Percentiles rank a stretch among this genome's conserved stretches.
phyloP scores from a whole-genome alignment of 2,888 invertebrate genomes.

The Trachelus tabidus region DNA sequence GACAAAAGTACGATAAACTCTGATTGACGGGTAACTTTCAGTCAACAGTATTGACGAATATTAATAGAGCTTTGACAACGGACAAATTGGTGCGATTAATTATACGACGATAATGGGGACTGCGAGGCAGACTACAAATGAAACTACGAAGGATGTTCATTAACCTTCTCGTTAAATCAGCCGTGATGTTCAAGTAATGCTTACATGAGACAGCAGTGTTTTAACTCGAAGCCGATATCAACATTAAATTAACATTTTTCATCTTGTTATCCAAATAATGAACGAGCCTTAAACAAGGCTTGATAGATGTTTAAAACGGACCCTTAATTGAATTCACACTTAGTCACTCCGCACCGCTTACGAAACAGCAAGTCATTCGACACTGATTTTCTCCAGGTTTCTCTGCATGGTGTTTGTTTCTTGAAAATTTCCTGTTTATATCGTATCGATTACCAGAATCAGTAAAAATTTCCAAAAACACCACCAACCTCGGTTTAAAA shows the following conservation, averaged over 20 bases:
- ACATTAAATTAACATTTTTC: slow-evolving; percentile 51
- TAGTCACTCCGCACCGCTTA: slow-evolving; percentile 56
- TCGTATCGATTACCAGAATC: neutral
- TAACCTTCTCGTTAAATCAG: neutral
- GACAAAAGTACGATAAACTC: neutral
- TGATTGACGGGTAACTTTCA: neutral
- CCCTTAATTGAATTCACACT: slow-evolving; percentile 65
- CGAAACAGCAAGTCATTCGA: slow-evolving; percentile 59
- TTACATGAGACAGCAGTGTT: neutral
- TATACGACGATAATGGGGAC: neutral
- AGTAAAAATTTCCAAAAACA: neutral
- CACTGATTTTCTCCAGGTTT: slow-evolving; percentile 59
- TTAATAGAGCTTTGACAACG: neutral
- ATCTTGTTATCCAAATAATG: slow-evolving; percentile 59
- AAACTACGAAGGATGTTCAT: neutral
- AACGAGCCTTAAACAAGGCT: slow-evolving; percentile 59
- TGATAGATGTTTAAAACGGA: slow-evolving; percentile 61
- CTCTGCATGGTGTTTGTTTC: slow-evolving; percentile 9
- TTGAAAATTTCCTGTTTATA: slow-evolving; percentile 11
- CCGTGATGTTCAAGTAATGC: neutral
- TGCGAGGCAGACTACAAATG: neutral
- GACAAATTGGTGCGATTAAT: neutral
- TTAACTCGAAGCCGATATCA: slow-evolving; percentile 15
- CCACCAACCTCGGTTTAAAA: neutral
- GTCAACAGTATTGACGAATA: neutral